Evolutionary conservation across 35 echinoderm and acorn worm species (phyloP), one percentile per base, ranked within the genome.

Genomic region (Lytechinus variegatus): DNA sequence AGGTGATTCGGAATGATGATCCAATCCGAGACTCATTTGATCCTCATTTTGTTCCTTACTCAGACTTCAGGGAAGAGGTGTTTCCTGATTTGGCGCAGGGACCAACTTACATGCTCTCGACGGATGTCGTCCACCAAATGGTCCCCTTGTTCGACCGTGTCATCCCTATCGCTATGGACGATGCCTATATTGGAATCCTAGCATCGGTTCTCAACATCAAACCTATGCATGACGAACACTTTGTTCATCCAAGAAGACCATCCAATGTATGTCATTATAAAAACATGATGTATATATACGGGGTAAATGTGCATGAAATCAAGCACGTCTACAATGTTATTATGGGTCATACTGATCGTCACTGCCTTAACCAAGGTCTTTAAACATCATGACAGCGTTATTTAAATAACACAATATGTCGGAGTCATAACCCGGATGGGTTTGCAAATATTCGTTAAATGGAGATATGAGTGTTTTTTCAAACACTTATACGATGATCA

Each of bases 111-210:
- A 86, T 99, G 8, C 52, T 99, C 55, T 97, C 97, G 9, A 95
- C 95, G 53, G 96, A 99, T 87, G 96, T 97, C 54, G 95, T 97
- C 16, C 61, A 95, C 27, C 54, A 56, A 21, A 97, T 99, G 97
- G 89, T 95, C 6, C 44, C 89, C 14, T n/a, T 95, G 2, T 94
- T 97, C 93, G 56, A 56, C 9, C 52, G 28, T 10, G 66, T 99
- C 10, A 96, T 97, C 8, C 97, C 98, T 2, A 97, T 99, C n/a
- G 98, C 98, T 1, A 97, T 99, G 97, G 97, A 97, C 27, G 98
- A 97, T 95, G 94, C 95, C 2, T 99, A 99, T 55, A 95, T 99
- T 14, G 98, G 98, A 27, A n/a, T 99, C n/a, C 94, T 99, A 10
- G 98, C 97, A 8, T 92, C 96, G 56, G 56, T 87, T 27, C 60